A percentile compares a stretch with the other conserved stretches of the same genome.
Evolutionary conservation across 2,888 invertebrate genomes (phyloP).

Genomic region (Zonitis immaculata): DNA sequence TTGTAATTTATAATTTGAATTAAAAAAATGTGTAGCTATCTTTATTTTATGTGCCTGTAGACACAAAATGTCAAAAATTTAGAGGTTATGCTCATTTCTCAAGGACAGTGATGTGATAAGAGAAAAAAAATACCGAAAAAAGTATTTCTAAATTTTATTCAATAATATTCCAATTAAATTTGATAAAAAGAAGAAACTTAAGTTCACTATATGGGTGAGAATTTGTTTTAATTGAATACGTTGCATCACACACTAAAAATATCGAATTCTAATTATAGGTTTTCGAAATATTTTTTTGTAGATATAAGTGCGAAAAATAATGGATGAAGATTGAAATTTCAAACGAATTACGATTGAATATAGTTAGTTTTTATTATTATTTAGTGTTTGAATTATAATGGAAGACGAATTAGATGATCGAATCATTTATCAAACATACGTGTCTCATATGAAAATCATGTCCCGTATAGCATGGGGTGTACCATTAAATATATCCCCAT

Average conservation of each 20-base stretch:
- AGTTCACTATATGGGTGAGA: background rate
- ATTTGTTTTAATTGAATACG: slow-evolving; percentile 2
- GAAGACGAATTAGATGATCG: slow-evolving; percentile 90
- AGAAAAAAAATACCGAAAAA: background rate
- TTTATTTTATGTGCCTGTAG: background rate
- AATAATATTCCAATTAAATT: background rate
- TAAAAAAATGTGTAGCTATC: too few relatives aligned
- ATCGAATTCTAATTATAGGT: slow-evolving; percentile 12
- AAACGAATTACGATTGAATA: slow-evolving; percentile 5
- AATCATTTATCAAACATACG: slow-evolving; percentile 81
- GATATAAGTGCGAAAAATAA: slow-evolving; percentile 1
- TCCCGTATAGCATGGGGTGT: slow-evolving; percentile 76
- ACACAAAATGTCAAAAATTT: background rate
- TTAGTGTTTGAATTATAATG: slow-evolving; percentile 52
- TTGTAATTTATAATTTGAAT: too few relatives aligned
- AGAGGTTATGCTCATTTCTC: background rate
- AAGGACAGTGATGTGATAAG: background rate
- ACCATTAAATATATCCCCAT: slow-evolving; percentile 59
- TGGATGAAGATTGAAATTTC: slow-evolving; percentile 8
- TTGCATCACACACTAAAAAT: slow-evolving; percentile 1
- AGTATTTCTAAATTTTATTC: background rate
- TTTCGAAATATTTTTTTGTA: slow-evolving; percentile 15
- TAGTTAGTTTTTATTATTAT: background rate
- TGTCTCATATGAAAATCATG: slow-evolving; percentile 80
- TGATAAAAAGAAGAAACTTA: background rate